Conservation (phyloP, 2,888 invertebrate species). For the Leptopilina drosophilae region DNA sequence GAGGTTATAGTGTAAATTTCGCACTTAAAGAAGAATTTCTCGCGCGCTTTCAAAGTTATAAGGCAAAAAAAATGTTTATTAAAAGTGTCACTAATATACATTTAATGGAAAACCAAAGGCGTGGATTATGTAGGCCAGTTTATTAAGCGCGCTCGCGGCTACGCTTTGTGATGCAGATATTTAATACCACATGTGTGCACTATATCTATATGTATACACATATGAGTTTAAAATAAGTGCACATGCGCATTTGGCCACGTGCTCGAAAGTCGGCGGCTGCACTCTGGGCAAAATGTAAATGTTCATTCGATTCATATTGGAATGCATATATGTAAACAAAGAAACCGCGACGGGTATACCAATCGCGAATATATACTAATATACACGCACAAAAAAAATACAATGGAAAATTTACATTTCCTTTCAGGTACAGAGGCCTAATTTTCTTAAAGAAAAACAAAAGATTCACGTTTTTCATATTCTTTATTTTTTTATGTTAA, state of each 20-base stretch:
- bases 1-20: no score
- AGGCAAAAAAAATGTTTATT: neutral
- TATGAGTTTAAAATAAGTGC: constrained; percentile 20
- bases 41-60: neutral
- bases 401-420: constrained; percentile 31
- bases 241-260: constrained; percentile 30
- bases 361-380: constrained; percentile 9
- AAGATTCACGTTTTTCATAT: constrained; percentile 9
- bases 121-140: constrained; percentile 66
- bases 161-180: constrained; percentile 65
- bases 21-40: neutral
- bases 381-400: neutral
- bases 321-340: constrained; percentile 40
- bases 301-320: constrained; percentile 32
- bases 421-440: constrained; percentile 14
- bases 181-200: no score
- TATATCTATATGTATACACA: neutral
- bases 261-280: constrained; percentile 20
- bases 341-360: constrained; percentile 29
- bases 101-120: constrained; percentile 54
- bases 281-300: constrained; percentile 24
- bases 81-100: constrained; percentile 21
- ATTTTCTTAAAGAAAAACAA: neutral
- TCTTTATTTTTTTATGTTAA: neutral
- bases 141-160: constrained; percentile 50